A percentile compares a stretch with the other conserved stretches of the same genome.
Conservation (phyloP, 2,888 invertebrate genomes). For the Sesamia inferens region DNA sequence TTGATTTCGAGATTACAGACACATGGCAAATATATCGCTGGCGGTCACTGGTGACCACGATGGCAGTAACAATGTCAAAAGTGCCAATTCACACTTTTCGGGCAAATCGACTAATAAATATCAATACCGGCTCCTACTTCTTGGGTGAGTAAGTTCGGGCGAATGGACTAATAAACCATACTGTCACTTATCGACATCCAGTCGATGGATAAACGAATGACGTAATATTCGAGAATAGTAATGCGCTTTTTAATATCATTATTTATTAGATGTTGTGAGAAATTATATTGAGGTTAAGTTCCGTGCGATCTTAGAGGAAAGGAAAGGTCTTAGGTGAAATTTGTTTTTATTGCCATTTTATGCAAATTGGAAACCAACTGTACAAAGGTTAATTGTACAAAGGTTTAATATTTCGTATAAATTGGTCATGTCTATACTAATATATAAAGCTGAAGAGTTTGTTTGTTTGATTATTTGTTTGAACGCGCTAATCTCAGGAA, state of each 20-base stretch:
- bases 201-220: constrained; percentile 50
- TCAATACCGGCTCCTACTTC: not conserved
- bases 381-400: constrained; percentile 7
- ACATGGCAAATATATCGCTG: too few species aligned
- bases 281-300: constrained; percentile 48
- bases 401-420: constrained; percentile 2
- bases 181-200: constrained; percentile 51
- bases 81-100: too few species aligned
- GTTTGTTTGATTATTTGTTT: too few species aligned
- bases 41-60: too few species aligned
- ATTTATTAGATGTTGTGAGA: constrained; percentile 48
- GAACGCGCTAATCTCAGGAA: too few species aligned
- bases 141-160: not conserved
- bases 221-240: constrained; percentile 37
- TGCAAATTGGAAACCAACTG: constrained; percentile 24
- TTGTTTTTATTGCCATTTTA: constrained; percentile 27
- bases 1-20: too few species aligned
- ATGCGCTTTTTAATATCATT: constrained; percentile 46
- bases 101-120: too few species aligned
- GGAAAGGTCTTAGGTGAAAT: constrained; percentile 25
- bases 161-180: not conserved
- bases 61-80: too few species aligned
- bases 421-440: too few species aligned
- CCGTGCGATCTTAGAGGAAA: constrained; percentile 26
- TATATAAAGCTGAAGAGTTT: too few species aligned